phyloP scores from a whole-genome alignment of 1,140 invertebrate species.

The Drosophila suzukii region DNA sequence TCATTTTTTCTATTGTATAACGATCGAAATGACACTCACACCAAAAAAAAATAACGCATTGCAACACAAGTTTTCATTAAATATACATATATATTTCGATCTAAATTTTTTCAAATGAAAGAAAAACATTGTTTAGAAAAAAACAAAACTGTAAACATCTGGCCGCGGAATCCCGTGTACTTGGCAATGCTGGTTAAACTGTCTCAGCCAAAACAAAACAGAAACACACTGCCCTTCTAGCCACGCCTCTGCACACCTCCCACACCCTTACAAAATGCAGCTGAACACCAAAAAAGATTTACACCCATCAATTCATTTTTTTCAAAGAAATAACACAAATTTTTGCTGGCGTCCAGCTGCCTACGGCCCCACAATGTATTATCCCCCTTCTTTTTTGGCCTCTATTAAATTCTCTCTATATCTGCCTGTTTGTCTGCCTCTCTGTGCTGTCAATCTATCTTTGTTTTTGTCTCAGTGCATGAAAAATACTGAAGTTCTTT shows the following conservation, averaged over 20 bases:
- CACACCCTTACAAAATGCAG: constrained; percentile 2
- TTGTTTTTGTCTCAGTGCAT: constrained; percentile 54
- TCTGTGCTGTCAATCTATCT: constrained; percentile 27
- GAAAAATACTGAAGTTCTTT: constrained; percentile 31
- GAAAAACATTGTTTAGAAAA: constrained; percentile 40
- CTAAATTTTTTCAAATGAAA: constrained; percentile 22
- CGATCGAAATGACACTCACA: constrained; percentile 30
- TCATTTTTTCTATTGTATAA: constrained; percentile 47
- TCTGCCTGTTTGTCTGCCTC: constrained; percentile 30
- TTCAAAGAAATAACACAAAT: background rate
- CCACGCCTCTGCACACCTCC: constrained; percentile 13
- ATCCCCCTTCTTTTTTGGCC: constrained; percentile 21
- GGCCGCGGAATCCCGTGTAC: constrained; percentile 84
- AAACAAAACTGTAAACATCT: constrained; percentile 82
- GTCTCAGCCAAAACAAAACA: constrained; percentile 32
- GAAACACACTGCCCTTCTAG: constrained; percentile 21
- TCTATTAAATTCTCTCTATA: constrained; percentile 30
- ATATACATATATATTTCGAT: constrained; percentile 17
- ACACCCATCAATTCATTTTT: background rate
- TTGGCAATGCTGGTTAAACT: constrained; percentile 77
- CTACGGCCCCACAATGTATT: constrained; percentile 9
- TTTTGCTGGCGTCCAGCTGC: constrained; percentile 45
- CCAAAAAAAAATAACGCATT: background rate
- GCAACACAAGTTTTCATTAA: background rate
- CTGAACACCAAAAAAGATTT: constrained; percentile 40